Percentiles rank a stretch among this genome's conserved stretches.
Conservation (phyloP, 2,113 vertebrate species). For the Mohoua ochrocephala region DNA sequence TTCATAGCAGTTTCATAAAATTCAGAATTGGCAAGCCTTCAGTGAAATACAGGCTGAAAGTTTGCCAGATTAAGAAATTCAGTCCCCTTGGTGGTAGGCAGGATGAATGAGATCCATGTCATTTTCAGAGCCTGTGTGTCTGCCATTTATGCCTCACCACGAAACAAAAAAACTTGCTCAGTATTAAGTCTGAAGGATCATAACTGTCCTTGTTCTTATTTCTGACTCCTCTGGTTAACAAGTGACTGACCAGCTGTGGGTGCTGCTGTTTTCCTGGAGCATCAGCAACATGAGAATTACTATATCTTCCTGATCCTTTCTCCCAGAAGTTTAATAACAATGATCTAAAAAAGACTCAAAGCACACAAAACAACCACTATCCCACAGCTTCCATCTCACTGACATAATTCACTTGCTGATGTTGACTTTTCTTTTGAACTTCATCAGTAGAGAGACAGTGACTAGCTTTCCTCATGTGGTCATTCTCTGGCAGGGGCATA, state of each 20-base stretch:
- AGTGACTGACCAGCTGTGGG: neutral
- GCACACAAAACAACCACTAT: neutral
- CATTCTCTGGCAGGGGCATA: neutral
- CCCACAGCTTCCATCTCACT: neutral
- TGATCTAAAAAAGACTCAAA: neutral
- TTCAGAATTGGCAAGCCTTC: neutral
- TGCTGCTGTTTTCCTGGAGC: neutral
- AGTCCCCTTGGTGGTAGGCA: neutral
- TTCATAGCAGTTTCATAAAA: neutral
- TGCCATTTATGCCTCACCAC: neutral
- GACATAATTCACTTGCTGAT: neutral
- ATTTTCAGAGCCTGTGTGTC: neutral
- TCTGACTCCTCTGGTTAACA: neutral
- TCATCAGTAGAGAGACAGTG: neutral
- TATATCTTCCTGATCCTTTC: neutral
- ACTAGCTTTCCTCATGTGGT: neutral
- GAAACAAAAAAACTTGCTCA: neutral
- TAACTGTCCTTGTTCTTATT: neutral
- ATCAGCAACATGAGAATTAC: neutral
- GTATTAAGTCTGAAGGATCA: neutral
- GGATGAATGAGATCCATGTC: neutral
- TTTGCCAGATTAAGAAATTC: neutral
- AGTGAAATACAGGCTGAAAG: neutral
- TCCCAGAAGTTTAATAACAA: neutral
- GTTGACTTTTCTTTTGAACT: neutral